These are phyloP conservation scores for Gila orcuttii DNA, from an alignment of 2,113 vertebrate genomes.

Conservation along the genomic window DNA sequence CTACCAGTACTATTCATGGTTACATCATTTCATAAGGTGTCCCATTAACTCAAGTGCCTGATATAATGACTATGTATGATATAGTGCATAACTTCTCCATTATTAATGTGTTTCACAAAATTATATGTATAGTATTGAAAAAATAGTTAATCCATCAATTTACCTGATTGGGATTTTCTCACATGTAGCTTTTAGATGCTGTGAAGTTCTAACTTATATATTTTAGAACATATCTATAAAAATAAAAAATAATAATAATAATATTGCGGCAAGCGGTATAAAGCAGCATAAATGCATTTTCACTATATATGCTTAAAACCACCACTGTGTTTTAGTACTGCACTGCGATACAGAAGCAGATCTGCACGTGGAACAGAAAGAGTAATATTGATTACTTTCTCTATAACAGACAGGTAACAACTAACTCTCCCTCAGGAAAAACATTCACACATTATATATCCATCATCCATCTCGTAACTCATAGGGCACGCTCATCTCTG, in stretches of 20 bases:
- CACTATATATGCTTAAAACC: not conserved
- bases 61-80: not conserved
- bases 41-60: too few relatives aligned
- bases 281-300: not conserved
- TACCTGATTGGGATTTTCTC: not conserved
- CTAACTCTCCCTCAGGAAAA: not conserved
- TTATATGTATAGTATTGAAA: not conserved
- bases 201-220: not conserved
- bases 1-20: not conserved
- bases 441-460: slow-evolving; percentile 15
- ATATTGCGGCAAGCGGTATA: too few relatives aligned
- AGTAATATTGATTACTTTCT: not conserved
- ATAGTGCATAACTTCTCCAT: not conserved
- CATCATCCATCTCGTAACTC: slow-evolving; percentile 15
- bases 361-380: not conserved
- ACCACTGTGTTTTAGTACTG: not conserved
- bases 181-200: not conserved
- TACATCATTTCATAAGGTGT: not conserved
- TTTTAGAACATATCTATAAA: not conserved
- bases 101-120: too few relatives aligned
- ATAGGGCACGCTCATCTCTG: slow-evolving; percentile 1
- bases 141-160: not conserved
- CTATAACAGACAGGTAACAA: not conserved
- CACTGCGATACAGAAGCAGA: not conserved
- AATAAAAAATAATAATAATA: too few relatives aligned